Evolutionary conservation across 2,797 vertebrate genomes (phyloP), one percentile per base, ranked within the genome.

Genomic region (Etheostoma perlongum): DNA sequence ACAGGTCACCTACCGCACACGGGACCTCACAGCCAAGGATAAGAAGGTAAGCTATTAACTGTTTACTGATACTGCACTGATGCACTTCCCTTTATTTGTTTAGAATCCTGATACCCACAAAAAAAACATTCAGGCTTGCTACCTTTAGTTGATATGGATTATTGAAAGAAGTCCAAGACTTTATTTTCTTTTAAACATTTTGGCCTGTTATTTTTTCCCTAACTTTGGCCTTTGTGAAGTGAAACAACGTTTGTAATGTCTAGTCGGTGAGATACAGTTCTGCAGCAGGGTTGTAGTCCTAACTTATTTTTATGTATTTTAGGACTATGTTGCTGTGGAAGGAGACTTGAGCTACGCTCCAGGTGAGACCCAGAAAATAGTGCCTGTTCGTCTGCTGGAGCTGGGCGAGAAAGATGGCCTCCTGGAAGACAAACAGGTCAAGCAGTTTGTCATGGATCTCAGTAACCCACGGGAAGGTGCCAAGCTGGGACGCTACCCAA

Each of bases 371-470:
- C 95, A 96, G 86, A 98, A 98, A 87, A 95, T 81, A 6, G 92
- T 99, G 27, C 94, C 96, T 21, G 95, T 99, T 66, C 96, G 93
- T 62, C 92, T 99, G 70, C 90, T 99, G 88, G 97, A 98, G 77
- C 93, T 96, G 12, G 91, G 92, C 0, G 97, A 98, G 82, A 93
- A 94, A n/a, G 97, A 98, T 6, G 85, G 94, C 19, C 96, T 99
- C 21, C 91, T 99, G 64, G 93, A 93, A 19, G 96, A 95, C 70
- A 94, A 82, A 74, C 97, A 96, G 87, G 79, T 95, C 76, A 98
- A 96, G 82, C 97, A 97, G 85, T 99, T 99, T 36, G 85, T 95
- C 15, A 64, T 99, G 83, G 97, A 98, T 66, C 96, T 99, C 68
- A 96, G 95, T 81, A 97, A 97, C 72, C 97, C 97, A 66, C 96